Conservation (phyloP, 2,113 vertebrate species). For the Neopipo cinnamomea region DNA sequence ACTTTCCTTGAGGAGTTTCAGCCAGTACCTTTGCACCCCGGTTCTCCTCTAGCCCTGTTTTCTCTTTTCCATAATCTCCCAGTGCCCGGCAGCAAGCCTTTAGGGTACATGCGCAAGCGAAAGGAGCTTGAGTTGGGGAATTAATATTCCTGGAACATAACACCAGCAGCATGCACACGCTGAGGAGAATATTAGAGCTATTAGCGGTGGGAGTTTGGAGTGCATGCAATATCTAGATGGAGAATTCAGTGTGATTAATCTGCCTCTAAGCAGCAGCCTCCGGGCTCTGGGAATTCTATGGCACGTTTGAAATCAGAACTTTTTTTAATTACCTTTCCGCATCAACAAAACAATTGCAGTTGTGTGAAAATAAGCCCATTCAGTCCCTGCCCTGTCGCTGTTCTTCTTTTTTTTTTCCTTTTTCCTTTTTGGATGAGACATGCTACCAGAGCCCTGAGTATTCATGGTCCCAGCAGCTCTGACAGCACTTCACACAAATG, state of each 20-base stretch:
- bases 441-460: background rate
- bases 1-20: conserved; percentile 55
- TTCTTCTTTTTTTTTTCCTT: background rate
- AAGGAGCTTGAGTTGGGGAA: conserved; percentile 72
- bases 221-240: conserved; percentile 81
- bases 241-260: conserved; percentile 85
- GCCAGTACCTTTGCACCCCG: conserved; percentile 27
- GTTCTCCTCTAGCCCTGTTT: conserved; percentile 44
- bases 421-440: background rate
- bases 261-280: conserved; percentile 85
- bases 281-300: conserved; percentile 75
- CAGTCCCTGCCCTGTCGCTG: conserved; percentile 27
- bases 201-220: conserved; percentile 82
- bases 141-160: conserved; percentile 85
- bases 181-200: conserved; percentile 86
- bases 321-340: conserved; percentile 72
- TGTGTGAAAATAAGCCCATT: conserved; percentile 63
- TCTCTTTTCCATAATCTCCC: conserved; percentile 60
- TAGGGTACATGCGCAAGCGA: conserved; percentile 69
- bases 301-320: conserved; percentile 81
- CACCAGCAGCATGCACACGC: conserved; percentile 80
- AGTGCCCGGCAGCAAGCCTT: conserved; percentile 70
- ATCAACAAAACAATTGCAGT: conserved; percentile 67
- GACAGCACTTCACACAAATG: conserved; percentile 38
- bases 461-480: background rate